Base-by-base conservation (phyloP, 53 echinoderm and acorn worm genomes). In the Temnopleurus reevesii region DNA sequence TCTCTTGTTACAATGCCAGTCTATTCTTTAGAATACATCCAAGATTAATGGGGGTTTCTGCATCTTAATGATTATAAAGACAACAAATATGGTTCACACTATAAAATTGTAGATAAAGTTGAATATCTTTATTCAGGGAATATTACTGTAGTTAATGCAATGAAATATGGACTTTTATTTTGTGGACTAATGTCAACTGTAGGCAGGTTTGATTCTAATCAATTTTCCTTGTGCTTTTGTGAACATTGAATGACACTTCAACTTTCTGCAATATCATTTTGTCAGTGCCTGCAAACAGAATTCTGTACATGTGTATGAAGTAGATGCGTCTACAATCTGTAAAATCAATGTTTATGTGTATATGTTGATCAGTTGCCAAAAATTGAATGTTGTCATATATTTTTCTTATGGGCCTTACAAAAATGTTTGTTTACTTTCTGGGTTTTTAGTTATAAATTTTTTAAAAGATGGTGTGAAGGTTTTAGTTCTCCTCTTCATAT, bases 361-460 rank as follows among this genome's bases (percentile, higher is more conserved):
- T 65, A 71, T 71, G 71, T 41, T 71, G 21, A 71, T 71, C 7
- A 21, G 12, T 66, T 83, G 83, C 83, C 83, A 83, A 83, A 59
- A 59, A 71, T 21, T n/a, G 23, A 41, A n/a, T n/a, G 51, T 17
- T 47, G 46, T 80, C 25, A 83, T 54, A 83, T 53, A 83, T 83
- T 83, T n/a, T 83, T 83, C 83, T 36, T 83, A 83, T 34, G 83
- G 55, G 83, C 83, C 83, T 83, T 83, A 83, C 55, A 83, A 80
- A 18, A 55, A 2, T 83, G 53, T 83, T 6, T 47, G 31, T 56
- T 83, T 13, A 49, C 27, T 77, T 83, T 53, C 9, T 83, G 33
- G 24, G 35, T 55, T 35, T 46, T 45, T 80, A n/a, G n/a, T n/a
- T n/a, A n/a, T 7, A 51, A 12, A 10, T 29, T 13, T 59, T 53